Evolutionary conservation across 2,113 vertebrate species (phyloP), one percentile per base, ranked within the genome.

Genomic region (Dipodomys ordii): DNA sequence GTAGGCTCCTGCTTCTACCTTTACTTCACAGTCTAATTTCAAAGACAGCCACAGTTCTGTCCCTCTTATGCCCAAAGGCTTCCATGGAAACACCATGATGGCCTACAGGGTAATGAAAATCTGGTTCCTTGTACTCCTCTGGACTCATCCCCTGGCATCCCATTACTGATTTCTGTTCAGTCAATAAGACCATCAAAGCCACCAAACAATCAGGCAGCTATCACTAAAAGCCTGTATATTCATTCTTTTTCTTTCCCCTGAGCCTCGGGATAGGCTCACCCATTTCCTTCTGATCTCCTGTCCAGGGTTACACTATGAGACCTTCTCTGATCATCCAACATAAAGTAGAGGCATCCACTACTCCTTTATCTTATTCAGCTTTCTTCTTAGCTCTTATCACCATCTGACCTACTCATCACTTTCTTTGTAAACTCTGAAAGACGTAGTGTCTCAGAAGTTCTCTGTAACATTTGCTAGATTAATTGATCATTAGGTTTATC

Each of bases 91-190:
- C 32, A 30, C 22, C n/a, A 72, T 0, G 7, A 18, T 44, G 35
- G 3, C n/a, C 39, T 15, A 5, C 2, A 2, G 11, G 30, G 20
- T 10, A 4, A 13, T 28, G 4, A 9, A 6, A 3, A 49, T 57
- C 65, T n/a, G 32, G 20, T 13, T 23, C 3, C 16, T 74, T n/a
- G 18, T 16, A n/a, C 25, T 46, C 57, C 72, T 78, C 28, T 10
- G 27, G 25, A 18, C 25, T 68, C 53, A 12, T 46, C 30, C 85
- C 28, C 23, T 30, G 8, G 27, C 23, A 32, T 67, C n/a, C 30
- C 1, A 6, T 1, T 4, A 19, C 9, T 28, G 28, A n/a, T 25
- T 62, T 32, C 53, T 46, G 28, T 39, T 65, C 30, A 18, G n/a
- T 62, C 12, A 11, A 16, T 65, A 1, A 2, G 4, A 7, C 22